Evolutionary conservation across 2,113 vertebrate species (phyloP).

Genomic region (Ctenomys sociabilis): DNA sequence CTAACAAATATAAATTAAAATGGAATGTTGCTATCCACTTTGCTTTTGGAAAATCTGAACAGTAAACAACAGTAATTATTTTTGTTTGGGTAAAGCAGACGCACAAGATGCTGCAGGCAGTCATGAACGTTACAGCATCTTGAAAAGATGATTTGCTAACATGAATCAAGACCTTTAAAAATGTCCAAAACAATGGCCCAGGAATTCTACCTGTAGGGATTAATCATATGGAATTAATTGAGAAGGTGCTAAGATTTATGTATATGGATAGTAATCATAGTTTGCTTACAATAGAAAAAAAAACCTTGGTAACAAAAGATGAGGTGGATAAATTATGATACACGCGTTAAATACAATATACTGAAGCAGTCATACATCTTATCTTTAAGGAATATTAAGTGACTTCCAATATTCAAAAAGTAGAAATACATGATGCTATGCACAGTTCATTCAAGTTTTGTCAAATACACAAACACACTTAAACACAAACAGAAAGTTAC

Average conservation of each 20-base stretch:
- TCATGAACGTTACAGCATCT: background rate
- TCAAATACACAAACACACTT: background rate
- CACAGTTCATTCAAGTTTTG: background rate
- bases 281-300: slow-evolving; percentile 71
- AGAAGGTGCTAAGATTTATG: slow-evolving; percentile 59
- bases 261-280: slow-evolving; percentile 8
- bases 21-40: background rate
- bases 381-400: slow-evolving; percentile 32
- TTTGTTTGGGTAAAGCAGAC: background rate
- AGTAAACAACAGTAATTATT: background rate
- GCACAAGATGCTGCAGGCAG: background rate
- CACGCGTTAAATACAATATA: background rate
- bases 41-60: slow-evolving; percentile 43
- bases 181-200: background rate
- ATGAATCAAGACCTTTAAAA: slow-evolving; percentile 63
- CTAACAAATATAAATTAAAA: slow-evolving; percentile 27
- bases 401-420: slow-evolving; percentile 50
- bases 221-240: slow-evolving; percentile 71
- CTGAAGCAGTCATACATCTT: slow-evolving; percentile 29
- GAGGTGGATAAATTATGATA: slow-evolving; percentile 5
- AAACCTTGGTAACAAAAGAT: slow-evolving; percentile 42
- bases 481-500: background rate
- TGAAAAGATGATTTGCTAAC: slow-evolving; percentile 25
- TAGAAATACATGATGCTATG: background rate
- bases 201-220: background rate